Conservation (phyloP, 2,113 vertebrate genomes). For the Elaphurus davidianus region DNA sequence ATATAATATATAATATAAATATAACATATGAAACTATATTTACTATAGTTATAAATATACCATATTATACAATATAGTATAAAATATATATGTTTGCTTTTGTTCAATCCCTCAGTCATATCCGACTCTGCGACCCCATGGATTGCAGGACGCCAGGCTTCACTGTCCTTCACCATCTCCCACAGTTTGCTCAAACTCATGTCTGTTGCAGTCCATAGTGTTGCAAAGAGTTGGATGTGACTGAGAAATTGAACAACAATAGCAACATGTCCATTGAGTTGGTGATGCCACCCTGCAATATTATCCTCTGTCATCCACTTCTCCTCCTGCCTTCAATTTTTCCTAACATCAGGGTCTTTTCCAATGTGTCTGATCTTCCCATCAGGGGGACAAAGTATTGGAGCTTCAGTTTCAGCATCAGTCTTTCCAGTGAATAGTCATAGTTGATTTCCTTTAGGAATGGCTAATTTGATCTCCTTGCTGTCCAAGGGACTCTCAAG, state of each 20-base stretch:
- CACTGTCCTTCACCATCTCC: not conserved
- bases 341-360: not conserved
- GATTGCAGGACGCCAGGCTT: not conserved
- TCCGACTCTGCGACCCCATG: rapidly evolving
- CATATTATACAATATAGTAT: not conserved
- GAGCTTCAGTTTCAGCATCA: not conserved
- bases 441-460: not conserved
- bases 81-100: not conserved
- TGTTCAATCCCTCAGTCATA: not conserved
- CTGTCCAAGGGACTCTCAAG: not conserved
- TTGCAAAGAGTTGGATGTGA: not conserved
- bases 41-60: too few relatives aligned
- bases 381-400: not conserved
- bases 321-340: not conserved
- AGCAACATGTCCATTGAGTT: not conserved
- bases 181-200: not conserved
- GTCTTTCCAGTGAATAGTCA: not conserved
- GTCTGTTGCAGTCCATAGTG: not conserved
- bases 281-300: not conserved
- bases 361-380: not conserved
- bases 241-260: not conserved
- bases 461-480: not conserved
- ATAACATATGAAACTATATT: too few relatives aligned
- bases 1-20: too few relatives aligned
- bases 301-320: not conserved